phyloP scores from a whole-genome alignment of 2,888 invertebrate genomes.

The Drosophila tanythrix region DNA sequence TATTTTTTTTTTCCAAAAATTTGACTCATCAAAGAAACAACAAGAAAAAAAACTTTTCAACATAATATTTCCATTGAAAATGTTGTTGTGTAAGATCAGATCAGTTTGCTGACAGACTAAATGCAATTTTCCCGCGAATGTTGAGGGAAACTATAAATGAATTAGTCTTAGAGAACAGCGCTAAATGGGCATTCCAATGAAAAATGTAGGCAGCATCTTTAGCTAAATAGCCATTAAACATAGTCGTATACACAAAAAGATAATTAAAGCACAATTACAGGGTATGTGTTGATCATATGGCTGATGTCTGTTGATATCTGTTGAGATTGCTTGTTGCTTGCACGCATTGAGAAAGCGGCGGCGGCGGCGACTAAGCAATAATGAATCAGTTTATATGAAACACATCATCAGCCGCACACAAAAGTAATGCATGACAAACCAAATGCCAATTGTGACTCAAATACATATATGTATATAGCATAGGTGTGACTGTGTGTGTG shows the following conservation, averaged over 20 bases:
- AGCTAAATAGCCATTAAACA: neutral
- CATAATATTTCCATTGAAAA: neutral
- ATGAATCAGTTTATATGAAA: constrained; percentile 44
- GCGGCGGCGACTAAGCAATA: constrained; percentile 12
- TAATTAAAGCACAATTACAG: neutral
- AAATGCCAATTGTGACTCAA: constrained; percentile 68
- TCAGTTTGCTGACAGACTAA: neutral
- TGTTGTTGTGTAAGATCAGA: neutral
- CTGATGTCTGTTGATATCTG: constrained; percentile 1
- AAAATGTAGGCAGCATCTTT: neutral
- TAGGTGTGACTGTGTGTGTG: neutral
- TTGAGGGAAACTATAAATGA: neutral
- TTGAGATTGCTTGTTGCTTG: constrained; percentile 15
- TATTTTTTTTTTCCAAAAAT: neutral
- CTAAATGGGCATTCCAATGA: neutral
- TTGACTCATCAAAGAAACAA: neutral
- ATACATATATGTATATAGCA: neutral
- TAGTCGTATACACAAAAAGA: neutral
- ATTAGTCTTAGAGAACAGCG: neutral
- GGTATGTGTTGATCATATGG: neutral
- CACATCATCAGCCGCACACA: constrained; percentile 28
- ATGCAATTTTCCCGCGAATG: neutral
- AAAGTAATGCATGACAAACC: constrained; percentile 49
- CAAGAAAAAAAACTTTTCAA: neutral
- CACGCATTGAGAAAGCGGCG: constrained; percentile 26